Conservation (phyloP, 2,888 invertebrate species). For the Amphimallon solstitiale region DNA sequence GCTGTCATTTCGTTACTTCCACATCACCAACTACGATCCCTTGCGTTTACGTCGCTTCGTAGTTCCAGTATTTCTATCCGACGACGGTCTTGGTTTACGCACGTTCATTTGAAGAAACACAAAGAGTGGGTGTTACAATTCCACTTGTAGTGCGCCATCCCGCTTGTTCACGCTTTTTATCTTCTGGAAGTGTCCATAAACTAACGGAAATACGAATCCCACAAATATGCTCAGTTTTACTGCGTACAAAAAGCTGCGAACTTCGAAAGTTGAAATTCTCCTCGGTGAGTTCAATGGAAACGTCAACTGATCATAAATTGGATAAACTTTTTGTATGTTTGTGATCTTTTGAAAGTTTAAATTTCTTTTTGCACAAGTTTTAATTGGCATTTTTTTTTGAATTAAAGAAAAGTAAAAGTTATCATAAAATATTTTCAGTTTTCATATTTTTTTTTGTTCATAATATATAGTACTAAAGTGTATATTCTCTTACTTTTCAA, state of each 20-base stretch:
- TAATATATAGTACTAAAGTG: no score
- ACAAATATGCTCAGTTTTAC: conserved; percentile 69
- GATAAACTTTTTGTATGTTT: background rate
- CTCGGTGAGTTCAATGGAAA: conserved; percentile 66
- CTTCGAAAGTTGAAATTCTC: conserved; percentile 75
- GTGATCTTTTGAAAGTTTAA: background rate
- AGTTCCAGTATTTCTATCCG: background rate
- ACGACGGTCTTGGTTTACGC: background rate
- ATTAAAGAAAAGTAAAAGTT: no score
- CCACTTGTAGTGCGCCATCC: background rate
- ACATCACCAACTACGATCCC: background rate
- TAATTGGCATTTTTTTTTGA: no score
- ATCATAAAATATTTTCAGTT: no score
- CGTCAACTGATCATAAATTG: background rate
- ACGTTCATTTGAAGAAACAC: background rate
- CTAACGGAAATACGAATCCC: conserved; percentile 24
- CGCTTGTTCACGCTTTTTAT: background rate
- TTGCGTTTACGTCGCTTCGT: background rate
- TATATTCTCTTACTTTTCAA: no score
- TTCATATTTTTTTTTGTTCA: no score
- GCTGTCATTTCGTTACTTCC: background rate
- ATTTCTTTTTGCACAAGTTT: no score
- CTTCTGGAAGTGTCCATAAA: conserved; percentile 5
- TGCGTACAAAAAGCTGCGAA: conserved; percentile 72
- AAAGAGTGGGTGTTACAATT: no score